These are phyloP conservation scores for Homarus americanus DNA, from an alignment of 1,140 invertebrate genomes.

Conservation along the genomic window DNA sequence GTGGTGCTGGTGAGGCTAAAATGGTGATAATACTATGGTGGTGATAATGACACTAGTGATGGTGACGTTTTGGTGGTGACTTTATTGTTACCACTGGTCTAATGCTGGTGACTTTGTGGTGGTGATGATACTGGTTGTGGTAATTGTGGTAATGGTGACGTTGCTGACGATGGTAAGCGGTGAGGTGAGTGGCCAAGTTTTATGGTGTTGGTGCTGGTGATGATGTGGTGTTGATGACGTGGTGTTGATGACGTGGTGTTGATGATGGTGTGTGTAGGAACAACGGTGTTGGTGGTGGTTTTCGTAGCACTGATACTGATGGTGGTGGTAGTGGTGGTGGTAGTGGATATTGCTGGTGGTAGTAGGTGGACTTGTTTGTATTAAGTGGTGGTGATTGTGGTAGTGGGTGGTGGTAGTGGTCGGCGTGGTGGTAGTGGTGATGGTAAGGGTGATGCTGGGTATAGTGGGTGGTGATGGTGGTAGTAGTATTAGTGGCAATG, in stretches of 20 bases:
- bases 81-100: too few relatives aligned
- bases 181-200: not conserved
- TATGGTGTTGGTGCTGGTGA: not conserved
- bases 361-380: too few relatives aligned
- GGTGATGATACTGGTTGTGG: not conserved
- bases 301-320: not conserved
- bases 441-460: not conserved
- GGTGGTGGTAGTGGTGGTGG: not conserved
- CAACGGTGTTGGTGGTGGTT: not conserved
- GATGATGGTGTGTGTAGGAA: not conserved
- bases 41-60: too few relatives aligned
- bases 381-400: too few relatives aligned
- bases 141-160: not conserved
- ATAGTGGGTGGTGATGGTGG: not conserved
- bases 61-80: too few relatives aligned
- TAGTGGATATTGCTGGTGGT: too few relatives aligned
- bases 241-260: not conserved
- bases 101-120: not conserved
- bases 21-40: too few relatives aligned
- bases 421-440: not conserved
- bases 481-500: not conserved
- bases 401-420: too few relatives aligned
- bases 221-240: not conserved
- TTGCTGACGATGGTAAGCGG: not conserved
- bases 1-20: too few relatives aligned